These are phyloP conservation scores for Tetrapedia diversipes DNA, from an alignment of 2,888 invertebrate species.

Conservation along the genomic window DNA sequence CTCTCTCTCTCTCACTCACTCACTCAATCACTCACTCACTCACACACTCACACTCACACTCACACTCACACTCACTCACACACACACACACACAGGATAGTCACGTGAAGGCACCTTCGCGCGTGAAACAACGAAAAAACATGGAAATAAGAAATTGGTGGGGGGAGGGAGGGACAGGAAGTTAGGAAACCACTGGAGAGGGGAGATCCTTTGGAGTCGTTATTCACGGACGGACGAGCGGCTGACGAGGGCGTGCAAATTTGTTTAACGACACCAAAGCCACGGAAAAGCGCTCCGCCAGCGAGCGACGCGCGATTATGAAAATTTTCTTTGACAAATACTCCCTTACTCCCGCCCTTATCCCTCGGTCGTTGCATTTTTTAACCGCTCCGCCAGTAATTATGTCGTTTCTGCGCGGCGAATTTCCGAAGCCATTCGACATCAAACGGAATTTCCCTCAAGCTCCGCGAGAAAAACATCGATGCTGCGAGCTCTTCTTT, in stretches of 20 bases:
- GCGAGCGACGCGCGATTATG: conserved; percentile 72
- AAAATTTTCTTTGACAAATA: conserved; percentile 77
- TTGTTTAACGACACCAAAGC: conserved; percentile 81
- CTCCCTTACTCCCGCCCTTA: conserved; percentile 45
- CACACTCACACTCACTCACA: no score
- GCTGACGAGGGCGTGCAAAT: conserved; percentile 81
- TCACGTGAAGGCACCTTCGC: conserved; percentile 48
- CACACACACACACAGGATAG: conserved; percentile 29
- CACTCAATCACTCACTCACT: no score
- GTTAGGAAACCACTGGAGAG: conserved; percentile 24
- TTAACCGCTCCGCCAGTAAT: conserved; percentile 56
- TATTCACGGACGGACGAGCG: conserved; percentile 78
- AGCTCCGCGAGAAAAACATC: conserved; percentile 23
- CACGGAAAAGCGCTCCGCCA: conserved; percentile 70
- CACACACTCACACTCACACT: no score
- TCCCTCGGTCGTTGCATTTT: conserved; percentile 47
- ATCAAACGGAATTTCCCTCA: conserved; percentile 55
- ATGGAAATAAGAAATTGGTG: conserved; percentile 13
- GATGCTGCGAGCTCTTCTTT: conserved; percentile 27
- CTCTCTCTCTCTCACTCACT: no score
- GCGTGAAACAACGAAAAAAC: conserved; percentile 34
- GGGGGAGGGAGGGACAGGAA: neutral
- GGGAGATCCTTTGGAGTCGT: conserved; percentile 58
- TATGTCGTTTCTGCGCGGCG: conserved; percentile 56
- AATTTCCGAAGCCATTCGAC: conserved; percentile 43